Base-by-base conservation (phyloP, 2,113 vertebrate species). In the Ramphastos sulfuratus region DNA sequence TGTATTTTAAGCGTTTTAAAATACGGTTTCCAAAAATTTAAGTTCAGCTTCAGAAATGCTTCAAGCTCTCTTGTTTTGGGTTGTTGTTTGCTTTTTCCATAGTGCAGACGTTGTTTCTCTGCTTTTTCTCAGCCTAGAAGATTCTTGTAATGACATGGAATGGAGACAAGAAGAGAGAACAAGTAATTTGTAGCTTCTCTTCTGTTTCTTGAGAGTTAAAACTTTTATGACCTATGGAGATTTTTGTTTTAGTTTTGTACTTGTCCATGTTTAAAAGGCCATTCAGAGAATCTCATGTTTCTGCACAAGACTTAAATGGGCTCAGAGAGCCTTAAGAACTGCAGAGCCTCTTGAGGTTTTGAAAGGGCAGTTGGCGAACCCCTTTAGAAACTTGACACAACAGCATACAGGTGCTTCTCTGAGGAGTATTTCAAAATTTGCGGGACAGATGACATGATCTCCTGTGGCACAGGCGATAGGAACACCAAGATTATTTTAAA, bases 271-370 rank as follows among this genome's bases (percentile, higher is more conserved):
- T 82, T 58, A 44, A 52, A 48, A 82, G 48, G 12, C 14, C 5
- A 7, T 64, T 91, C 48, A 42, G 39, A 82, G 25, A 23, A 14
- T 35, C 35, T 6, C 1, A 0, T 66, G 59, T 70, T 83, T 80
- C 52, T 63, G 35, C 1, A 0, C 69, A 39, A 48, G 63, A 8
- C 7, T 85, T 58, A 4, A 0, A 1, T 16, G 27, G 16, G 15
- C 67, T 85, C 44, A 37, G 20, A 65, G 25, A 25, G 11, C 44
- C 4, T 2, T 65, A 15, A 65, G 55, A 10, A 35, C 39, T 70
- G 31, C 33, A 37, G 19, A 66, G 7, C 13, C 16, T 37, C 1
- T 39, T 30, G 33, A 82, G 37, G 7, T 12, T 56, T 85, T 42
- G 33, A n/a, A 78, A 31, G 14, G 59, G 21, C 35, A 42, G 1